Evolutionary conservation across 37 sponge, comb jelly and placozoan species (phyloP).

Genomic region (Spongia lamella): DNA sequence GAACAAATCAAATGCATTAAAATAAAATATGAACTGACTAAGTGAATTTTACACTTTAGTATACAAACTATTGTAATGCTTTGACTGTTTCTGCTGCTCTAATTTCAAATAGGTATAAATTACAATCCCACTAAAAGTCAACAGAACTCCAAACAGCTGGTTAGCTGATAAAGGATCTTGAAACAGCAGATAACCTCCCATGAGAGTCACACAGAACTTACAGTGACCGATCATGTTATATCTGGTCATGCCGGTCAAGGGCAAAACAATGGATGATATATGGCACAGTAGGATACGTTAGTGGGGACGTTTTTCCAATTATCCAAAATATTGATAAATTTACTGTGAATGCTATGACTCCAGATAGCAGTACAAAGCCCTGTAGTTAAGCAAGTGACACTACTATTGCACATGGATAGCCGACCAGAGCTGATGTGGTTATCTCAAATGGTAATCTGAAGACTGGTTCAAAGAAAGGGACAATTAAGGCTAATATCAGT

Average conservation of each 20-base stretch:
- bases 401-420: neutral
- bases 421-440: slow-evolving; percentile 33
- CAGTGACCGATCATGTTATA: slow-evolving; percentile 84
- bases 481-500: slow-evolving; percentile 46
- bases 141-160: slow-evolving; percentile 60
- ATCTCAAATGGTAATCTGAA: slow-evolving; percentile 13
- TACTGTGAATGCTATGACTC: slow-evolving; percentile 66
- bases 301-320: slow-evolving; percentile 82
- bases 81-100: slow-evolving; percentile 7
- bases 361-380: slow-evolving; percentile 53
- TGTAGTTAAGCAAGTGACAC: neutral
- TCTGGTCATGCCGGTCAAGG: slow-evolving; percentile 3
- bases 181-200: slow-evolving; percentile 69
- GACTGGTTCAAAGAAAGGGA: slow-evolving; percentile 75
- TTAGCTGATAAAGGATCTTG: slow-evolving; percentile 56
- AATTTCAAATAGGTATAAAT: slow-evolving; percentile 66
- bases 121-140: slow-evolving; percentile 52
- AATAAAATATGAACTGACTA: no score
- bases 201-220: slow-evolving; percentile 78
- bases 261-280: neutral
- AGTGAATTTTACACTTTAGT: no score
- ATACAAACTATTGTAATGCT: neutral
- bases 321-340: slow-evolving; percentile 82
- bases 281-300: slow-evolving; percentile 61
- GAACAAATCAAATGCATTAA: no score